Conservation (phyloP, 2,888 invertebrate species). For the Ecdyonurus torrentis region DNA sequence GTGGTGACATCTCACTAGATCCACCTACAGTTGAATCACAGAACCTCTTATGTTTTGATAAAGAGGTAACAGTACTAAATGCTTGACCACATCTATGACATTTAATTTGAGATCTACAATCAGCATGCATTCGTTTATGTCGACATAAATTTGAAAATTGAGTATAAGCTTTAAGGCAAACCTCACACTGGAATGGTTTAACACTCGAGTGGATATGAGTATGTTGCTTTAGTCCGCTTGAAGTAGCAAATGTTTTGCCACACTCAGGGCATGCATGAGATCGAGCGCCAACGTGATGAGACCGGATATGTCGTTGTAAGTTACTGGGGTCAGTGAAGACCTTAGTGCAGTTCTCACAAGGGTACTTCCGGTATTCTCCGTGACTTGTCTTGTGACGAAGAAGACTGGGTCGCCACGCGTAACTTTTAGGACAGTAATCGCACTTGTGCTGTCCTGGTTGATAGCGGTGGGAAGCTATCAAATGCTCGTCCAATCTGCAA, state of each 20-base stretch:
- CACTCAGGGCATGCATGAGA: slow-evolving; percentile 97
- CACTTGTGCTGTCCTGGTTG: slow-evolving; percentile 64
- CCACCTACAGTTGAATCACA: slow-evolving; percentile 51
- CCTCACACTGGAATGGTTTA: slow-evolving; percentile 93
- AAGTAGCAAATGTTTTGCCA: slow-evolving; percentile 96
- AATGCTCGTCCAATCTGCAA: slow-evolving; percentile 64
- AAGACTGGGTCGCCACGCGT: slow-evolving; percentile 62
- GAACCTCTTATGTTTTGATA: slow-evolving; percentile 91
- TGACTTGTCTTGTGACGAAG: slow-evolving; percentile 47
- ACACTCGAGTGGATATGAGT: slow-evolving; percentile 97
- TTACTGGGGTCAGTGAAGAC: slow-evolving; percentile 93
- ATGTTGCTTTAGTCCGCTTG: slow-evolving; percentile 96
- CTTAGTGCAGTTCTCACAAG: slow-evolving; percentile 85
- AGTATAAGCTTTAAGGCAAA: slow-evolving; percentile 96
- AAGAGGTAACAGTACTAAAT: slow-evolving; percentile 78
- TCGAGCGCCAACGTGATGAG: slow-evolving; percentile 87
- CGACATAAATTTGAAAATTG: slow-evolving; percentile 99
- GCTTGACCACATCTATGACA: slow-evolving; percentile 88
- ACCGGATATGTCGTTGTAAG: slow-evolving; percentile 90
- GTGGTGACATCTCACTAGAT: neutral
- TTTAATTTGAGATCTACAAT: slow-evolving; percentile 77
- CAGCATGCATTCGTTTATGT: slow-evolving; percentile 98
- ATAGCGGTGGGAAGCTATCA: slow-evolving; percentile 61
- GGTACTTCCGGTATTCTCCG: slow-evolving; percentile 60
- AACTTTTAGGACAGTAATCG: slow-evolving; percentile 67